A percentile compares a stretch with the other conserved stretches of the same genome.
These are phyloP conservation scores for Coregonus sp. DNA, from an alignment of 2,797 vertebrate genomes.

Conservation along the genomic window DNA sequence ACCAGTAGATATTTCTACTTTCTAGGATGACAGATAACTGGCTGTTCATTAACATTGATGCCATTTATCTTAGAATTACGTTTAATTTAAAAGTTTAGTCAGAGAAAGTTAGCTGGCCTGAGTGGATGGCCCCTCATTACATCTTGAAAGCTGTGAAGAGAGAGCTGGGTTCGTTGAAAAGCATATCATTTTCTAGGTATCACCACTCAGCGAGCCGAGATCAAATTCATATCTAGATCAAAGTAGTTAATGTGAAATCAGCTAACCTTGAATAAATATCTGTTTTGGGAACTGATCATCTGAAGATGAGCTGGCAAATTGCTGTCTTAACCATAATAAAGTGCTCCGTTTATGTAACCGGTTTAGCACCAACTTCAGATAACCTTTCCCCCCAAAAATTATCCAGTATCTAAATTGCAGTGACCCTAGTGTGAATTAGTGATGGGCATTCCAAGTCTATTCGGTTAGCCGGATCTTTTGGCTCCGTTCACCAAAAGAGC, in stretches of 20 bases:
- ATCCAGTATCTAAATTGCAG: constrained; percentile 28
- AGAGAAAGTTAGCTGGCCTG: background rate
- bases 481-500: too few species aligned
- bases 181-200: constrained; percentile 19
- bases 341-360: constrained; percentile 26
- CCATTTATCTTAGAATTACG: background rate
- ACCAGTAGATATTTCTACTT: background rate
- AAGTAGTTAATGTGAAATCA: constrained; percentile 30
- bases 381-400: constrained; percentile 12
- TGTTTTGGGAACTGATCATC: constrained; percentile 37
- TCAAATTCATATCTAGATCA: constrained; percentile 33
- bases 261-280: constrained; percentile 35
- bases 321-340: constrained; percentile 40
- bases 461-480: too few species aligned
- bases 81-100: background rate
- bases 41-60: background rate
- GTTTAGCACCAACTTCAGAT: constrained; percentile 20
- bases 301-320: constrained; percentile 44
- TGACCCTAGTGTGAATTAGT: constrained; percentile 2
- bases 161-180: constrained; percentile 15
- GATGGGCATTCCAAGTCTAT: too few species aligned
- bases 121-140: background rate
- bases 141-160: background rate
- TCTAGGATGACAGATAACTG: background rate
- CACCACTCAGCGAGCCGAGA: constrained; percentile 34